Conservation (phyloP, 64 coral and sea anemone species). For the Orbicella faveolata region DNA sequence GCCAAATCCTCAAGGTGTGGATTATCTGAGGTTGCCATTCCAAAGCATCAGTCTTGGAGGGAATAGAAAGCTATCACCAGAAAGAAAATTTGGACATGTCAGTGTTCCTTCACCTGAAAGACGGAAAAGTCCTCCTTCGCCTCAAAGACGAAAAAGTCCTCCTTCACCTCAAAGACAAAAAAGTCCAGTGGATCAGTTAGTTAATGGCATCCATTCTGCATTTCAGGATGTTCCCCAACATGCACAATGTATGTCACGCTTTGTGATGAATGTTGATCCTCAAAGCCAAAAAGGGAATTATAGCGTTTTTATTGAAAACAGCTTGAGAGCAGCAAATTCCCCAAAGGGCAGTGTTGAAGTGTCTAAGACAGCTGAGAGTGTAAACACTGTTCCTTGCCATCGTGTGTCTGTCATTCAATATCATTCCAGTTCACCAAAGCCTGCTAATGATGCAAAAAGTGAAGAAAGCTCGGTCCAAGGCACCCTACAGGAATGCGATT, state of each 20-base stretch:
- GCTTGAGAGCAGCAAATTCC: slow-evolving; percentile 25
- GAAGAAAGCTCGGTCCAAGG: not conserved
- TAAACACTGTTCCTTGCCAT: slow-evolving; percentile 46
- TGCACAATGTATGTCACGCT: not conserved
- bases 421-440: slow-evolving; percentile 45
- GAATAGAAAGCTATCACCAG: not conserved
- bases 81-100: not conserved
- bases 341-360: slow-evolving; percentile 1
- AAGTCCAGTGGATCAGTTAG: not conserved
- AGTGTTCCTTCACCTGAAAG: not conserved
- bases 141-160: too few relatives aligned
- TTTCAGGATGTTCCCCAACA: not conserved
- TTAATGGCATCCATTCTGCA: not conserved
- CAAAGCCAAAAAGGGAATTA: not conserved
- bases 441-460: not conserved
- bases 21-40: slow-evolving; percentile 20
- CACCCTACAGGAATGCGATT: slow-evolving; percentile 5
- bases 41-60: not conserved
- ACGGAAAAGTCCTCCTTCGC: not conserved
- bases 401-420: slow-evolving; percentile 88
- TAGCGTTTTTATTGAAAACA: not conserved
- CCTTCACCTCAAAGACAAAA: not conserved
- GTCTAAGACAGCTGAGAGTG: not conserved
- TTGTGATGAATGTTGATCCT: not conserved
- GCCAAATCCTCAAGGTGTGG: not conserved